Conservation (phyloP, 2,797 vertebrate species). For the Oreochromis mossambicus region DNA sequence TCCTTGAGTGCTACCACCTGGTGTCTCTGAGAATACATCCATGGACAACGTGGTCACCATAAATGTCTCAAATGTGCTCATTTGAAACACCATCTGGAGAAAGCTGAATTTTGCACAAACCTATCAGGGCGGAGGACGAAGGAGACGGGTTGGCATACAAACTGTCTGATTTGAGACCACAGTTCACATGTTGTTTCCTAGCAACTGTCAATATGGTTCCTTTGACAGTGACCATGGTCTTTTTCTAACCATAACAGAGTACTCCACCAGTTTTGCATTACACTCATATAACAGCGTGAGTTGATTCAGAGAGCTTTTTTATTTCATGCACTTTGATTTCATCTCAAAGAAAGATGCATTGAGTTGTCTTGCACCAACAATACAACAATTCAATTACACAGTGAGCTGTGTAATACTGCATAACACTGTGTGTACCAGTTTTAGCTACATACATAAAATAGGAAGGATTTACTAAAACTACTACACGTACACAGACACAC, state of each 20-base stretch:
- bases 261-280: not conserved
- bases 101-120: not conserved
- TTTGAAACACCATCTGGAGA: not conserved
- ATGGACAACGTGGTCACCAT: not conserved
- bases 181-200: conserved; percentile 9
- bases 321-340: not conserved
- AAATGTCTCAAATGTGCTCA: not conserved
- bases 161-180: not conserved
- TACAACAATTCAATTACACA: not conserved
- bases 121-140: not conserved
- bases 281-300: not conserved
- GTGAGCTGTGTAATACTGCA: not conserved
- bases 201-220: not conserved
- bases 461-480: not conserved
- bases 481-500: not conserved
- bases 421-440: not conserved
- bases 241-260: not conserved
- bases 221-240: not conserved
- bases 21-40: not conserved
- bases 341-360: not conserved
- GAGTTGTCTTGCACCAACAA: not conserved
- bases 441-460: not conserved
- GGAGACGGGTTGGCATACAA: not conserved
- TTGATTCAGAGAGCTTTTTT: not conserved
- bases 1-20: not conserved